A percentile compares a stretch with the other conserved stretches of the same genome.
phyloP scores from a whole-genome alignment of 2,113 vertebrate genomes.

The Cettia cetti region DNA sequence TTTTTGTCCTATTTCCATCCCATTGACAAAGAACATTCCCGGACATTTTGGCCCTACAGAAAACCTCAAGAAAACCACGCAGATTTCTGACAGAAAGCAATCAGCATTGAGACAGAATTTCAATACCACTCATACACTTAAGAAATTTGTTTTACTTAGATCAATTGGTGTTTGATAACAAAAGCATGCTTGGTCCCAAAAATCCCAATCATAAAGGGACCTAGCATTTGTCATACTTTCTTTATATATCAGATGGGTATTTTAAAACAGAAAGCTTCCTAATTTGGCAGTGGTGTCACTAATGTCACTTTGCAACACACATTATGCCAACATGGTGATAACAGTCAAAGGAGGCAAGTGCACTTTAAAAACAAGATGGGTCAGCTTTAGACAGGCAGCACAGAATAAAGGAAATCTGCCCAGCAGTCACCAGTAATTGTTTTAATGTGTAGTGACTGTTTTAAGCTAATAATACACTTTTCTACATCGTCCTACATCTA shows the following conservation, averaged over 20 bases:
- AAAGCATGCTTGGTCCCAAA: not conserved
- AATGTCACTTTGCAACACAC: not conserved
- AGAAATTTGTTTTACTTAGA: not conserved
- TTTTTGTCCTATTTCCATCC: not conserved
- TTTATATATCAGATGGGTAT: not conserved
- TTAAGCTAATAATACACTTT: not conserved
- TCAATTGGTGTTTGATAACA: not conserved
- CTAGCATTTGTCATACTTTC: not conserved
- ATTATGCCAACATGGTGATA: not conserved
- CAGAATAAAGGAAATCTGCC: not conserved
- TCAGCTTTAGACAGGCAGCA: not conserved
- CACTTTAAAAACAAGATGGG: not conserved
- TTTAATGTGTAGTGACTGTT: not conserved
- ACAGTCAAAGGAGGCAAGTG: not conserved
- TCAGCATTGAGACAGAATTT: not conserved
- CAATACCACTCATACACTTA: not conserved
- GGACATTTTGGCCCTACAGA: not conserved
- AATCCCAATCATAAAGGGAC: not conserved
- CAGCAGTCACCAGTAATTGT: not conserved
- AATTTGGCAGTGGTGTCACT: not conserved
- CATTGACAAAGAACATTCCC: not conserved
- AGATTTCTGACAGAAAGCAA: not conserved
- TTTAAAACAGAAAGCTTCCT: not conserved
- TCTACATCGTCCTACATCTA: accelerated
- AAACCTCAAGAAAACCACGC: not conserved